Base-by-base conservation (phyloP, 2,888 invertebrate genomes). In the Tillus elongatus region DNA sequence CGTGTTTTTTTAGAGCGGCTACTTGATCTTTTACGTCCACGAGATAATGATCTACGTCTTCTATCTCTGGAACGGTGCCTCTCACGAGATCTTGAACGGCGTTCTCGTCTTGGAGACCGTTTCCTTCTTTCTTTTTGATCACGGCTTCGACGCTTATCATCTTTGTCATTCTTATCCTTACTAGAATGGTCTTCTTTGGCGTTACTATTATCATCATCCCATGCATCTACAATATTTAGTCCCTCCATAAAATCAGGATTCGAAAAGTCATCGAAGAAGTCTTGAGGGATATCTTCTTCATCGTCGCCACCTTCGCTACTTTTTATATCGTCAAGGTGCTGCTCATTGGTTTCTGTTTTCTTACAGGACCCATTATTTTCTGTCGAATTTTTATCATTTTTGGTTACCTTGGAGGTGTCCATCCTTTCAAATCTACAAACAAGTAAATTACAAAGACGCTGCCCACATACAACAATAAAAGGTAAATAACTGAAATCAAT, bases 241-340 rank as follows among this genome's bases (percentile, higher is more conserved):
- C 65, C 66, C 39, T 59, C 64, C 56, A 67, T 63, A 43, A 67
- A 67, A 42, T 66, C 67, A 39, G 63, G 56, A 47, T 64, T 64
- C 16, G 59, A 53, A 38, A 67, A 65, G 44, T 64, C 66, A 47
- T 67, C 67, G 40, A 66, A 66, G 42, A 66, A 66, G 46, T 64
- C 64, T 3, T 54, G 56, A 6, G 66, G 65, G 3, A 66, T 53
- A 48, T 64, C 66, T 40, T 64, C 65, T 28, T 58, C 60, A 15
- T 55, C 56, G 24, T n/a, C n/a, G 24, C 6, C 24, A n/a, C n/a
- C n/a, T n/a, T n/a, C n/a, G n/a, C n/a, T n/a, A n/a, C n/a, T n/a
- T n/a, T n/a, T n/a, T n/a, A n/a, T n/a, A n/a, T n/a, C n/a, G n/a
- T n/a, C n/a, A n/a, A n/a, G n/a, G n/a, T n/a, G n/a, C n/a, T n/a